A percentile compares a stretch with the other conserved stretches of the same genome.
Conservation (phyloP, 2,113 vertebrate species). For the Gambusia holbrooki region DNA sequence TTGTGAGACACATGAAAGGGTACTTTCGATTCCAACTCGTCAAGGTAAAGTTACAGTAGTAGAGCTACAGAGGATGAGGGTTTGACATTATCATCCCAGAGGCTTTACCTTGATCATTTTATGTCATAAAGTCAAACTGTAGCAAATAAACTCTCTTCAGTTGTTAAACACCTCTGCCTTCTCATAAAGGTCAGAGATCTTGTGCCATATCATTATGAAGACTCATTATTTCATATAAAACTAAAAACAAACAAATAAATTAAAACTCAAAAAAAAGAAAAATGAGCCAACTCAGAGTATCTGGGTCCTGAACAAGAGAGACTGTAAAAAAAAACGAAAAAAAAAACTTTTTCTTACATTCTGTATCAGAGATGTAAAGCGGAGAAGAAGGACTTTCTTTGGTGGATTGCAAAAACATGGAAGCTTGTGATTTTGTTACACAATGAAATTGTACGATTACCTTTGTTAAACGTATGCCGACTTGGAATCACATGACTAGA, state of each 20-base stretch:
- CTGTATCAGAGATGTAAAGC: constrained; percentile 4
- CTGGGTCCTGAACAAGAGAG: constrained; percentile 33
- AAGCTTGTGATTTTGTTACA: constrained; percentile 37
- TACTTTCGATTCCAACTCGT: background rate
- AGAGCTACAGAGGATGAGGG: background rate
- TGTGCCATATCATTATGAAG: constrained; percentile 67
- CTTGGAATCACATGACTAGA: constrained; percentile 26
- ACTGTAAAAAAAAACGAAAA: constrained; percentile 29
- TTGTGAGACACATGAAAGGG: background rate
- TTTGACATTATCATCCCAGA: background rate
- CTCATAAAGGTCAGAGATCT: constrained; percentile 20
- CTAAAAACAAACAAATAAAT: background rate
- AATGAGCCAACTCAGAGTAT: constrained; percentile 36
- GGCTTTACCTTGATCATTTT: constrained; percentile 28
- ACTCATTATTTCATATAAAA: constrained; percentile 42
- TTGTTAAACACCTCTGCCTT: constrained; percentile 28
- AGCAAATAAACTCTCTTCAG: constrained; percentile 25
- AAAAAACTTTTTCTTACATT: constrained; percentile 1
- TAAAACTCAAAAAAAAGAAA: constrained; percentile 18
- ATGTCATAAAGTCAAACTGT: constrained; percentile 41
- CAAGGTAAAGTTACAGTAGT: background rate
- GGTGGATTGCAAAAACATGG: background rate
- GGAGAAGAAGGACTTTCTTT: constrained; percentile 11
- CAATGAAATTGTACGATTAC: constrained; percentile 37
- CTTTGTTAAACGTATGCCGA: constrained; percentile 26